Base-by-base conservation (phyloP, 2,888 invertebrate genomes). In the Pemphredon lugubris region DNA sequence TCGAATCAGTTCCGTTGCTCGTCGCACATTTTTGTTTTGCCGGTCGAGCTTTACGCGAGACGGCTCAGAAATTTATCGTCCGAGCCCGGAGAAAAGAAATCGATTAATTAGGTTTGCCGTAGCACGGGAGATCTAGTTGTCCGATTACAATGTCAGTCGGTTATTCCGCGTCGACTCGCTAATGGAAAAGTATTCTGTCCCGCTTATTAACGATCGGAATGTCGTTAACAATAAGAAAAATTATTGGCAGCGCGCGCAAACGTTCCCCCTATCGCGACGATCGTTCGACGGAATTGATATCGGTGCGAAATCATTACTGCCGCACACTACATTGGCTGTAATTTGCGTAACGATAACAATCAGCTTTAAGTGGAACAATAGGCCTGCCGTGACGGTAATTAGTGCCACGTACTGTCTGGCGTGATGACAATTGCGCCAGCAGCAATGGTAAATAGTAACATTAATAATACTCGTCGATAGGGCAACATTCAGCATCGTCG, bases 311-410 rank as follows among this genome's bases (percentile, higher is more conserved):
- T 81, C 80, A 76, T 78, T 78, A 73, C 70, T 78, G 68, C 63
- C 66, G 69, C 76, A 70, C 54, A 57, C 77, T 61, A 73, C 73
- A 81, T 80, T 78, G 80, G 72, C 75, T 78, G 74, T 76, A 81
- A 81, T 81, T 81, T 80, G 80, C 80, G 78, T 80, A 81, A 81
- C 80, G 80, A 81, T 81, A 81, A 78, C 80, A 78, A 81, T 81
- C 80, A 59, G 70, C 76, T 67, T 76, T 80, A 81, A 81, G 80
- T 81, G 80, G 80, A 81, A 81, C 80, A 81, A 81, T 81, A 72
- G 80, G 68, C 70, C n/a, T 74, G 80, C 78, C 80, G 80, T 80
- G 80, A 80, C 78, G 80, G 72, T 81, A 81, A 81, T 81, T 81
- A 81, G 80, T 81, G 78, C 76, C 80, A 70, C 73, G 80, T 66